Percentiles rank a stretch among this genome's conserved stretches.
phyloP scores from a whole-genome alignment of 2,113 vertebrate species.

The Heterotilapia buettikoferi region DNA sequence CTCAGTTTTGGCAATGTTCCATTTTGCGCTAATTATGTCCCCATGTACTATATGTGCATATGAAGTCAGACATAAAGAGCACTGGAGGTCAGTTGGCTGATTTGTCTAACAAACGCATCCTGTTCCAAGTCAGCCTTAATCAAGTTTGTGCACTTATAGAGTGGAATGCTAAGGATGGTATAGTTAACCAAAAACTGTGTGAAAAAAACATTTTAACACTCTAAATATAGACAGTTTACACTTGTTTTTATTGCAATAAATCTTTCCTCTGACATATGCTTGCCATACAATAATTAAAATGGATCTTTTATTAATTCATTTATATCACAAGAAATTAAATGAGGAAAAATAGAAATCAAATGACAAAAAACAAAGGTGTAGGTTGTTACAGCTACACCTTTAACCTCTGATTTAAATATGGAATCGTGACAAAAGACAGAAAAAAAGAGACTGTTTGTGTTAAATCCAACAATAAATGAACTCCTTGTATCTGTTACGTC shows the following conservation, averaged over 20 bases:
- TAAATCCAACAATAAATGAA: not conserved
- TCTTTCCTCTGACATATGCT: not conserved
- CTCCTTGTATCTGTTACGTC: fast-evolving
- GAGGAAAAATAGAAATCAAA: not conserved
- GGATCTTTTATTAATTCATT: not conserved
- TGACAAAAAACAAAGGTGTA: not conserved
- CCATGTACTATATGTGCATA: not conserved
- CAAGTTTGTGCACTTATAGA: not conserved
- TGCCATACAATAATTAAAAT: not conserved
- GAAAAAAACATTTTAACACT: not conserved
- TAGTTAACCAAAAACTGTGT: not conserved
- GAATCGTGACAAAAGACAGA: not conserved
- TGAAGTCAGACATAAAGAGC: not conserved
- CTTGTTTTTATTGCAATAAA: not conserved
- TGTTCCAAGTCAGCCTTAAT: not conserved
- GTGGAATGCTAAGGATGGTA: not conserved
- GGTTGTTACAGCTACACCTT: not conserved
- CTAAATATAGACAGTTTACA: not conserved
- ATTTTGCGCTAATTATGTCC: not conserved
- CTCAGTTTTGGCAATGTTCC: not conserved
- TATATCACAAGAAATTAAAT: not conserved
- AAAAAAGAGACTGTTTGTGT: fast-evolving
- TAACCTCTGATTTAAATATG: not conserved
- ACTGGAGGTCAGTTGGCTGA: not conserved
- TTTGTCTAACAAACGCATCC: not conserved